Base-by-base conservation (phyloP, 1,140 invertebrate genomes). In the Papilio polyxenes region DNA sequence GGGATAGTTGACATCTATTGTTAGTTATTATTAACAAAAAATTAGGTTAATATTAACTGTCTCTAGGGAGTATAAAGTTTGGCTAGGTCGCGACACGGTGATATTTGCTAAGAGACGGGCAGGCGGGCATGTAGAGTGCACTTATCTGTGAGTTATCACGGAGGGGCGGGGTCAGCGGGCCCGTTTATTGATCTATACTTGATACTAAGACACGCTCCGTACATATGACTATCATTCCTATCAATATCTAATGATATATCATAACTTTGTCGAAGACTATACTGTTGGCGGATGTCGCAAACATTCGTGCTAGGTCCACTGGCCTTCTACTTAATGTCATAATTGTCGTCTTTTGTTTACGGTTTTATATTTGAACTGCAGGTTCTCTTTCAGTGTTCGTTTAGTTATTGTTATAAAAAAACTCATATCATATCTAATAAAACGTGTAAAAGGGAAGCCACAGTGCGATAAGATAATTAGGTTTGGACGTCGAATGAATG, bases 401-500 rank as follows among this genome's bases (percentile, higher is more conserved):
- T 56, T 56, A 17, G 65, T 31, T 37, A 15, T 15, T 72, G 23
- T 72, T 72, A 72, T 72, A 31, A 37, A 72, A 23, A 40, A 72
- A 9, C 31, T 15, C 65, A 72, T 48, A n/a, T n/a, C n/a, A 72
- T 84, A 89, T 85, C 84, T 89, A 87, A 89, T 89, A 88, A 87
- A 89, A 86, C 80, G 75, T 81, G 82, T 37, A 72, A 85, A 86
- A 90, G 88, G 87, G 89, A 92, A 92, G 88, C 90, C 90, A 87
- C 82, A 83, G 13, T 11, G 51, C 15, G 89, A 90, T 90, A 90
- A 90, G 89, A 90, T 88, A 92, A 85, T 82, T 84, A 90, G 65
- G 89, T 90, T 89, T 87, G 89, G 87, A 83, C 81, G 83, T 78
- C 31, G 31, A 84, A 84, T 89, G 86, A 90, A 88, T 89, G 86